Evolutionary conservation across 37 sponge, comb jelly and placozoan species (phyloP).

Genomic region (Geodia barretti): DNA sequence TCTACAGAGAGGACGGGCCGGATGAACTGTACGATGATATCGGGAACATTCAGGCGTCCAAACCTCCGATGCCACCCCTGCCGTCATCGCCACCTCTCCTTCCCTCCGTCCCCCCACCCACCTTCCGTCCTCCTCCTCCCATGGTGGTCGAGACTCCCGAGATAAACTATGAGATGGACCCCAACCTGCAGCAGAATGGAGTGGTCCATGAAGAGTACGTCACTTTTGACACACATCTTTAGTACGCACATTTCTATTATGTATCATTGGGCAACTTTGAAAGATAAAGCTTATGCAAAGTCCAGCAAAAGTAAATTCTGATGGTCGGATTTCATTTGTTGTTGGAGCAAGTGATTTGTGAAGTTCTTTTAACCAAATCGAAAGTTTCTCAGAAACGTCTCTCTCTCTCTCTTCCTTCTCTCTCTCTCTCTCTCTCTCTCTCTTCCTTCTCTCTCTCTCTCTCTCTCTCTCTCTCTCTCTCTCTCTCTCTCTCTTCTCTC

Average conservation of each 20-base stretch:
- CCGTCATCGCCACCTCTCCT: not conserved
- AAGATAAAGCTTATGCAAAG: no score
- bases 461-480: constrained; percentile 6
- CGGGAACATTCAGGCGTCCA: not conserved
- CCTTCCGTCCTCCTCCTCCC: not conserved
- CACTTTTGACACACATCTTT: no score
- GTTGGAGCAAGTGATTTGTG: no score
- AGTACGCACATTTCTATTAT: no score
- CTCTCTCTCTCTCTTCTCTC: constrained; percentile 2
- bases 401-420: constrained; percentile 55
- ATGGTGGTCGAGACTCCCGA: not conserved
- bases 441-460: constrained; percentile 34
- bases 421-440: constrained; percentile 46
- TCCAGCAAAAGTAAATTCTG: no score
- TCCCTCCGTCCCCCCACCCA: not conserved
- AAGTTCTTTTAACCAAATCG: no score
- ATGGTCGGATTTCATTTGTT: no score
- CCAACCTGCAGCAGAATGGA: not conserved
- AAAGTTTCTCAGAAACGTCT: constrained; percentile 12
- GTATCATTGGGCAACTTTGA: no score
- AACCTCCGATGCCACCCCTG: not conserved
- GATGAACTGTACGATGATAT: not conserved
- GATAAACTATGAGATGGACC: not conserved
- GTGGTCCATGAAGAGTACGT: not conserved
- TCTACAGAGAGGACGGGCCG: not conserved